Evolutionary conservation across 2,888 invertebrate species (phyloP), one percentile per base, ranked within the genome.

Genomic region (Himalopsyche kuldschensis): DNA sequence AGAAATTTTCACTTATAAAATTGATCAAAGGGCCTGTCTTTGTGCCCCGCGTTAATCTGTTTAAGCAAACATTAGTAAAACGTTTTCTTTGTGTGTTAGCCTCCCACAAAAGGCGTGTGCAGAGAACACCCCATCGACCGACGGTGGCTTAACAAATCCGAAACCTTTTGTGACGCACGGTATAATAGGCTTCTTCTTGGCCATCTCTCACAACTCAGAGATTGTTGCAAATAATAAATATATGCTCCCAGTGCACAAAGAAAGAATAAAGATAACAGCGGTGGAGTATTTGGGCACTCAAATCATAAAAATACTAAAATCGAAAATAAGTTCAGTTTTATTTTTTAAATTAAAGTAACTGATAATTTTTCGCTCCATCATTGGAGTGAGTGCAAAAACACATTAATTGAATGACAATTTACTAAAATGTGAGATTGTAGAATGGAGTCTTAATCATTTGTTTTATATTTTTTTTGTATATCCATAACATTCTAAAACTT

Each of bases 21-120:
- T 35, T 76, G 76, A 20, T 76, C 20, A 32, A 76, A 76, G 20
- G 8, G 35, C n/a, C 30, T 76, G 75, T 31, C 79, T 69, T 82
- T 79, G 77, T 79, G 48, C 35, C n/a, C 20, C 79, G 27, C 27
- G 81, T 69, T 85, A 84, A 85, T 85, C 85, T 80, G 84, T 84
- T 84, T 82, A 85, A 84, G 82, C 82, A 85, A 82, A 84, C 84
- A 85, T 82, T 85, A 79, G 84, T 82, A 81, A 85, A 85, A 84
- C 85, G 85, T 24, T 84, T 78, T 82, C 81, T 82, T 82, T 85
- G 85, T 85, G 46, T 55, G 48, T 35, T 69, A 1, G 30, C 27
- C 69, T 69, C 41, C 24, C 6, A 82, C 79, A 82, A 80, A 79
- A 76, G 82, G 77, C 48, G 76, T 20, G 80, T 76, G 32, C 79